phyloP scores from a whole-genome alignment of 2,797 vertebrate species.

The Silurus aristotelis region DNA sequence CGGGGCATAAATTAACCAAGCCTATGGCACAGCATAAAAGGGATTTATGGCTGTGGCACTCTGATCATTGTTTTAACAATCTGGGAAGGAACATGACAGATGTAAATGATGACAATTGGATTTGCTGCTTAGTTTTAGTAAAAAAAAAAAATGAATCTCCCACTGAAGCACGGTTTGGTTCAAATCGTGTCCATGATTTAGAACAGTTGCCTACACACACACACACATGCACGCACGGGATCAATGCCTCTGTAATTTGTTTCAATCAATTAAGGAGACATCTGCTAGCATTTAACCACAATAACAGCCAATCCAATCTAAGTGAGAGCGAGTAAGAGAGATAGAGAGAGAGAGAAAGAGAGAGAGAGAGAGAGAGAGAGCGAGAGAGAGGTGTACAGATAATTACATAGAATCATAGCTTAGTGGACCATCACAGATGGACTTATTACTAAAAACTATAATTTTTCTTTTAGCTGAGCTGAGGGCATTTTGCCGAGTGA shows the following conservation, averaged over 20 bases:
- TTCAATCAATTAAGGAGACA: slow-evolving; percentile 80
- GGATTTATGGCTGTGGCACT: neutral
- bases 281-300: slow-evolving; percentile 75
- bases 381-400: slow-evolving; percentile 16
- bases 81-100: neutral
- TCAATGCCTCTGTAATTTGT: slow-evolving; percentile 68
- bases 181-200: neutral
- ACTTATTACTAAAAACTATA: slow-evolving; percentile 43
- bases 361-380: slow-evolving; percentile 3
- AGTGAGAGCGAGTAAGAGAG: neutral
- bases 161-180: neutral
- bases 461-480: slow-evolving; percentile 49
- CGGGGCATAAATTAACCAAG: slow-evolving; percentile 3
- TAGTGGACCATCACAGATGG: slow-evolving; percentile 43
- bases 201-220: slow-evolving; percentile 16
- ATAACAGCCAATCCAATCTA: slow-evolving; percentile 49
- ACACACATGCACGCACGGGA: slow-evolving; percentile 8
- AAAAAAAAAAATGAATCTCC: neutral
- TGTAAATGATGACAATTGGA: neutral
- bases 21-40: neutral
- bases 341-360: too few species aligned
- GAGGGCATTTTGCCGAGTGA: slow-evolving; percentile 25
- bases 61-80: neutral
- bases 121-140: neutral
- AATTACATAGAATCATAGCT: slow-evolving; percentile 40